A percentile compares a stretch with the other conserved stretches of the same genome.
Evolutionary conservation across 2,888 invertebrate genomes (phyloP).

Genomic region (Carpatolechia fugitivella): DNA sequence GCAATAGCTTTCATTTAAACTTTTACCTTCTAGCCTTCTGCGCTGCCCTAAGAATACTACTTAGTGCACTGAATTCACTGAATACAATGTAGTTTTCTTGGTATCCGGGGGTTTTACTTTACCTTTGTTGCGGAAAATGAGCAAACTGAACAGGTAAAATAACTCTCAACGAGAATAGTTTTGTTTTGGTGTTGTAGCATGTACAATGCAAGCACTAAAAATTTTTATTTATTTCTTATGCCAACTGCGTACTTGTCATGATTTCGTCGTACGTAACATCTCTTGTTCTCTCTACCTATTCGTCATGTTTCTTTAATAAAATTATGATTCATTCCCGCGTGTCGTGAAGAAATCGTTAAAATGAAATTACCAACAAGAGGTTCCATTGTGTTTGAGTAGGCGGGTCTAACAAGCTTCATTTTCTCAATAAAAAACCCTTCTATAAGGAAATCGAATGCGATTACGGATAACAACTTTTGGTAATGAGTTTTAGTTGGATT

Average conservation of each 20-base stretch:
- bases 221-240: neutral
- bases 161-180: too few relatives aligned
- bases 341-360: neutral
- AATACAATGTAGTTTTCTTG: too few relatives aligned
- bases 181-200: too few relatives aligned
- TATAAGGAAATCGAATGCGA: neutral
- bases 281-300: neutral
- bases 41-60: too few relatives aligned
- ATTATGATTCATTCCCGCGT: constrained; percentile 15
- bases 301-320: neutral
- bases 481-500: neutral
- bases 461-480: neutral
- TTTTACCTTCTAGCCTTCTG: too few relatives aligned
- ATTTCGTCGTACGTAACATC: too few relatives aligned
- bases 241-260: too few relatives aligned
- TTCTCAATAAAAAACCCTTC: neutral
- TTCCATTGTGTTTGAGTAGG: neutral
- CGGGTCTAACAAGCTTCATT: neutral
- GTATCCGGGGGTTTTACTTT: too few relatives aligned
- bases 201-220: neutral
- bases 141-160: too few relatives aligned
- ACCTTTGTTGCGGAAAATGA: too few relatives aligned
- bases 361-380: neutral
- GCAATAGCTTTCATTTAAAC: too few relatives aligned
- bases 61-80: too few relatives aligned